Percentiles rank a stretch among this genome's conserved stretches.
These are phyloP conservation scores for Parazoanthus swiftii DNA, from an alignment of 92 coral and sea anemone genomes.

Conservation along the genomic window DNA sequence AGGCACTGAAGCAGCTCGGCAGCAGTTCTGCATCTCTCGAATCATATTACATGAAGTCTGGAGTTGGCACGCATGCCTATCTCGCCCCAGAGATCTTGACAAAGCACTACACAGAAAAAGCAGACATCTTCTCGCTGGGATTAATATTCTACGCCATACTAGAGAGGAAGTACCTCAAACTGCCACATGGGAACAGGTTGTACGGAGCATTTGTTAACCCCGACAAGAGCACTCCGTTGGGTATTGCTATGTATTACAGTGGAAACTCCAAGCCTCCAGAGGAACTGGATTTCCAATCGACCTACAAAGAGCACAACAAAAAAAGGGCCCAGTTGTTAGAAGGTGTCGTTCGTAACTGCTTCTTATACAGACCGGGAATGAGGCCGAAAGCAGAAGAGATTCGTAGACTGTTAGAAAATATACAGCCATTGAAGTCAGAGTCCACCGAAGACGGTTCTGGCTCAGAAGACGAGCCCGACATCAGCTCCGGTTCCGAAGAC, in stretches of 20 bases:
- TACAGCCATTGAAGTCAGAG: not conserved
- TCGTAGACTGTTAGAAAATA: not conserved
- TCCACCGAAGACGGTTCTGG: too few relatives aligned
- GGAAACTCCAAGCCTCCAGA: conserved; percentile 12
- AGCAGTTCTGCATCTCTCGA: conserved; percentile 14
- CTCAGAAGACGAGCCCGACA: too few relatives aligned
- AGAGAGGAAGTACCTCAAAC: conserved; percentile 19
- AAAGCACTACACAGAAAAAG: conserved; percentile 50
- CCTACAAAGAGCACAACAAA: not conserved
- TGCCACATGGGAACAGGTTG: not conserved
- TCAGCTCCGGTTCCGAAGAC: too few relatives aligned
- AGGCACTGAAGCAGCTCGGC: not conserved
- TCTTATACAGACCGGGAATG: not conserved
- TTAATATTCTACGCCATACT: conserved; percentile 48
- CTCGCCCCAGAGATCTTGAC: conserved; percentile 50
- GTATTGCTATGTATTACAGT: conserved; percentile 36
- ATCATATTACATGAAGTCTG: conserved; percentile 45
- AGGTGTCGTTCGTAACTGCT: not conserved
- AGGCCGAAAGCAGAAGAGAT: conserved; percentile 24
- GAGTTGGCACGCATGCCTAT: conserved; percentile 43
- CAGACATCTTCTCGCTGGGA: conserved; percentile 54
- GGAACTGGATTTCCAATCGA: not conserved
- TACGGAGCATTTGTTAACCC: conserved; percentile 43
- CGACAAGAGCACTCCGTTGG: conserved; percentile 25
- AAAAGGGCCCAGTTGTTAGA: not conserved